Conservation (phyloP, 30 jellyfish, hydroid and myxozoan species). For the Hydractinia echinata region DNA sequence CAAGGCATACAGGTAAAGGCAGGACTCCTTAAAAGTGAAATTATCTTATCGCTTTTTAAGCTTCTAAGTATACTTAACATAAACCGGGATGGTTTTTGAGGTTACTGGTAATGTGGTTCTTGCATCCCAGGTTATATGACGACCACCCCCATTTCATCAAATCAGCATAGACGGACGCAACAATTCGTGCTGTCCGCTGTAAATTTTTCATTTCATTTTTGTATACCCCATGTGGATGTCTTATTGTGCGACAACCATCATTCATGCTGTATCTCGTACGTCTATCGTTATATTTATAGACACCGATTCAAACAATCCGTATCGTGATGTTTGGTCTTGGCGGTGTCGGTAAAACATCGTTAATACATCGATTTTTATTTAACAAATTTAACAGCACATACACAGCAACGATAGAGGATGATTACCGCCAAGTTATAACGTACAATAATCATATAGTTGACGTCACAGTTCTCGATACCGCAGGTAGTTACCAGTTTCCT, state of each 20-base stretch:
- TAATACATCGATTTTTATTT: constrained; percentile 63
- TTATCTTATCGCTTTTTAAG: no score
- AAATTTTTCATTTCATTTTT: no score
- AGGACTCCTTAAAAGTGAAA: no score
- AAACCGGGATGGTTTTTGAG: no score
- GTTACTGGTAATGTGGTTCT: no score
- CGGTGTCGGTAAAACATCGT: constrained; percentile 95
- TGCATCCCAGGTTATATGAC: no score
- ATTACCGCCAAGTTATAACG: constrained; percentile 58
- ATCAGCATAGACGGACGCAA: no score
- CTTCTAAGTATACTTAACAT: no score
- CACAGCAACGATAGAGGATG: constrained; percentile 89
- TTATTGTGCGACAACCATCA: background rate
- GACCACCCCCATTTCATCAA: no score
- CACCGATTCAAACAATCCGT: constrained; percentile 24
- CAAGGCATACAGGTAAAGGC: no score
- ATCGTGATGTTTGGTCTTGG: constrained; percentile 90
- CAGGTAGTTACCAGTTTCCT: constrained; percentile 96
- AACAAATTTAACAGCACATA: constrained; percentile 55
- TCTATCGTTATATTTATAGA: constrained; percentile 10
- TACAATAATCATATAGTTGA: constrained; percentile 58
- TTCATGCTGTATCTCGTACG: background rate
- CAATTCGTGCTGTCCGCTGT: no score
- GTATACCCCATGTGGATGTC: no score
- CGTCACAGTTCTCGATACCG: constrained; percentile 80